Base-by-base conservation (phyloP, 2,888 invertebrate species). In the Drosophila infuscata region DNA sequence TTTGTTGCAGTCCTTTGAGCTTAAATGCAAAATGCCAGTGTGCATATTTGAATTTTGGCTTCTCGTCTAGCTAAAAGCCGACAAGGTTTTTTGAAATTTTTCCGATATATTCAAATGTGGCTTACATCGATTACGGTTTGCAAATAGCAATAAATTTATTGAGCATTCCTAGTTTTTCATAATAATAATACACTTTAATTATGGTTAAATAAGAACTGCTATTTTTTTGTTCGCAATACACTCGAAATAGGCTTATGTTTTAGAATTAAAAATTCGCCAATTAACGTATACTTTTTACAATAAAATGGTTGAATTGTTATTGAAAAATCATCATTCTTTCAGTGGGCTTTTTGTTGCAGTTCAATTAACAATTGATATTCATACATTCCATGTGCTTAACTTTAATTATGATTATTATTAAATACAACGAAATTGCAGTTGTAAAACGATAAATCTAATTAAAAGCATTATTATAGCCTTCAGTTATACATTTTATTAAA, bases 1-100 rank as follows among this genome's bases (percentile, higher is more conserved):
- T 62, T 62, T 54, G 41, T n/a, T 43, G 25, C 9, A 25, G 17
- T 56, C 56, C 56, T 62, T 62, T 62, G 62, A 56, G 41, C 62
- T 12, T 33, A 43, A 62, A 43, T 54, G 38, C 38, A 17, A 61
- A 61, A 61, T 32, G 53, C 53, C 38, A 25, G 38, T 12, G 20
- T 53, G 41, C 53, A 25, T 53, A 20, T 61, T 61, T 53, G 36
- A n/a, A 11, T 52, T 30, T 38, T 54, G 20, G n/a, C 36, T 29
- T 29, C 29, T 29, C 25, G 5, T 29, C 29, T 1, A 25, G 25
- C 46, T 25, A 15, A 46, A 43, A 20, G 20, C 20, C 20, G 43
- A 43, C 11, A 20, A 43, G 43, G 5, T 11, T 25, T 46, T 46
- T 20, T 46, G 8, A 20, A 46, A 46, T 8, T 15, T 46, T 5